Evolutionary conservation across 2,888 invertebrate species (phyloP).

Genomic region (Glaucopsyche alexis): DNA sequence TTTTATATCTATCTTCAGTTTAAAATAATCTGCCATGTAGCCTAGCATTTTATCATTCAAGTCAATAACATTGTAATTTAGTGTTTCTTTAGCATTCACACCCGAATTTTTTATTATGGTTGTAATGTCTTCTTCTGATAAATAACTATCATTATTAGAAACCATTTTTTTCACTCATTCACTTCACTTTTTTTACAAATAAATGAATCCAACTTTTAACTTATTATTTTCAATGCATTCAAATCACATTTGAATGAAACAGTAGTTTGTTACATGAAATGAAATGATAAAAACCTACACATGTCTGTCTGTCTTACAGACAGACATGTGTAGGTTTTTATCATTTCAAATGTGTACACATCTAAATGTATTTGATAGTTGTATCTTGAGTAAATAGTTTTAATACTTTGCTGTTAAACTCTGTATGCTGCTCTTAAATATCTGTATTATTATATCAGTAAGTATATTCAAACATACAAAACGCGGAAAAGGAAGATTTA

Average conservation of each 20-base stretch:
- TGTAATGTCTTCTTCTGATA: conserved; percentile 54
- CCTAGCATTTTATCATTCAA: conserved; percentile 72
- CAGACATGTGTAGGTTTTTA: background rate
- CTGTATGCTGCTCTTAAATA: background rate
- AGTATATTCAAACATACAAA: background rate
- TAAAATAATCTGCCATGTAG: conserved; percentile 69
- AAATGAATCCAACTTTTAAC: background rate
- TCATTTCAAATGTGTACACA: background rate
- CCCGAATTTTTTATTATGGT: conserved; percentile 49
- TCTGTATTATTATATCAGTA: background rate
- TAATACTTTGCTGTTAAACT: background rate
- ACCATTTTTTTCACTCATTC: background rate
- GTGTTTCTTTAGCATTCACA: conserved; percentile 40
- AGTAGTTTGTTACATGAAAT: background rate
- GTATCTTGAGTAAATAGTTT: conserved; percentile 5
- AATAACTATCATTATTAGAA: conserved; percentile 32
- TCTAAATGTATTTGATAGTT: background rate
- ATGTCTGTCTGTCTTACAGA: too few relatives aligned
- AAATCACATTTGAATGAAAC: background rate
- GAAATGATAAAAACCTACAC: too few relatives aligned
- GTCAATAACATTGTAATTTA: conserved; percentile 49
- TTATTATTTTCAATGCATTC: background rate
- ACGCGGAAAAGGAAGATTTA: background rate
- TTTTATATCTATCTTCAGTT: conserved; percentile 52
- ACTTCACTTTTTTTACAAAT: too few relatives aligned